phyloP scores from a whole-genome alignment of 2,797 vertebrate species.

The Cheirogaleus major region DNA sequence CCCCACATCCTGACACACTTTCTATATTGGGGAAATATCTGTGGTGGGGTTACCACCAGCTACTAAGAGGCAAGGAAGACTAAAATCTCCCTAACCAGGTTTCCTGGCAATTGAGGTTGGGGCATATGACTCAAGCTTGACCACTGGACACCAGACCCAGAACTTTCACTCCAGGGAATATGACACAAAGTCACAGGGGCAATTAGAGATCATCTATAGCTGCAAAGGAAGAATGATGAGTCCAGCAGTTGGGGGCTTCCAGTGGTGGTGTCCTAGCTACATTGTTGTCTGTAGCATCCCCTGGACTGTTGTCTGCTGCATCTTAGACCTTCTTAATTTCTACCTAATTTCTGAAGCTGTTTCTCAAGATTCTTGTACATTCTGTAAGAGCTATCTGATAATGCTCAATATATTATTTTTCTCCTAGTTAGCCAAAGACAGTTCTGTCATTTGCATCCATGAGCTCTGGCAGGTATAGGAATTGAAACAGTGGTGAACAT shows the following conservation, averaged over 20 bases:
- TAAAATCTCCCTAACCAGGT: neutral
- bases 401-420: neutral
- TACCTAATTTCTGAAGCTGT: neutral
- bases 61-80: neutral
- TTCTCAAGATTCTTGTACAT: neutral
- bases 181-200: neutral
- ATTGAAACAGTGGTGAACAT: neutral
- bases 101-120: neutral
- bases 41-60: neutral
- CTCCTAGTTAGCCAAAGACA: neutral
- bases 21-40: neutral
- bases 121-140: neutral
- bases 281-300: neutral
- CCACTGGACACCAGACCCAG: neutral
- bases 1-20: neutral
- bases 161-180: neutral
- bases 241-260: neutral
- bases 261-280: neutral
- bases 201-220: neutral
- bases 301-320: neutral
- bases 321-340: neutral
- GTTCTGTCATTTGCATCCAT: neutral
- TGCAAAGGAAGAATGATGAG: neutral
- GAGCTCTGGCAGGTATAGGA: neutral
- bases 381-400: neutral